Evolutionary conservation across 2,113 vertebrate species (phyloP).

Genomic region (Pelecanoides urinatrix): DNA sequence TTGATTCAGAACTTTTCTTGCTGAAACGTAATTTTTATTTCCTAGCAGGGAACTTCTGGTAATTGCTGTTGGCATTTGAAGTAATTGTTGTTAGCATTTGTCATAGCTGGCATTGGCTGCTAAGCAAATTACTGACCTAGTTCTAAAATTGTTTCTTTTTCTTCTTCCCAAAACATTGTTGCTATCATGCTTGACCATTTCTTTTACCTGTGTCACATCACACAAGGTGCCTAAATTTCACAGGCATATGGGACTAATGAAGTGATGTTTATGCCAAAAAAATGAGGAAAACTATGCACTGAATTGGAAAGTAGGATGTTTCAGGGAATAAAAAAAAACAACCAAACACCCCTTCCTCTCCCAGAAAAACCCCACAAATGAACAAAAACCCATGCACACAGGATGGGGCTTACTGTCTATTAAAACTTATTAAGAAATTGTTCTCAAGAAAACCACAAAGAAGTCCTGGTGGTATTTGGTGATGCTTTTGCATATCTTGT

Average conservation of each 20-base stretch:
- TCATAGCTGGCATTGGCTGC: neutral
- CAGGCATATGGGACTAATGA: neutral
- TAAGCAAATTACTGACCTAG: neutral
- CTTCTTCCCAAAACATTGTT: neutral
- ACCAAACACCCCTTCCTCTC: accelerated
- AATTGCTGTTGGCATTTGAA: neutral
- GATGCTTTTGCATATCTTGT: neutral
- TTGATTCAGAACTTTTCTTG: neutral
- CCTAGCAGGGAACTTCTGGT: neutral
- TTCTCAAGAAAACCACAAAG: neutral
- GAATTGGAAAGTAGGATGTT: neutral
- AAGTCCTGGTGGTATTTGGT: neutral
- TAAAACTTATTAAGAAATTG: neutral
- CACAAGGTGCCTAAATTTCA: neutral
- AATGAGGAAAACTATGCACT: neutral
- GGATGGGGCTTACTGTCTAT: neutral
- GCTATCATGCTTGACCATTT: accelerated
- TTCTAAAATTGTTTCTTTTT: neutral
- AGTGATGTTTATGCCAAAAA: neutral
- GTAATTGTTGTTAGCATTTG: neutral
- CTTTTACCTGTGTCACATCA: neutral
- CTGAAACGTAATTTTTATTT: neutral
- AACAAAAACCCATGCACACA: neutral
- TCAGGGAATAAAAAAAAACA: neutral
- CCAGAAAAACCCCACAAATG: too few relatives aligned